Conservation (phyloP, 2,888 invertebrate genomes). For the Drosophila leonis region DNA sequence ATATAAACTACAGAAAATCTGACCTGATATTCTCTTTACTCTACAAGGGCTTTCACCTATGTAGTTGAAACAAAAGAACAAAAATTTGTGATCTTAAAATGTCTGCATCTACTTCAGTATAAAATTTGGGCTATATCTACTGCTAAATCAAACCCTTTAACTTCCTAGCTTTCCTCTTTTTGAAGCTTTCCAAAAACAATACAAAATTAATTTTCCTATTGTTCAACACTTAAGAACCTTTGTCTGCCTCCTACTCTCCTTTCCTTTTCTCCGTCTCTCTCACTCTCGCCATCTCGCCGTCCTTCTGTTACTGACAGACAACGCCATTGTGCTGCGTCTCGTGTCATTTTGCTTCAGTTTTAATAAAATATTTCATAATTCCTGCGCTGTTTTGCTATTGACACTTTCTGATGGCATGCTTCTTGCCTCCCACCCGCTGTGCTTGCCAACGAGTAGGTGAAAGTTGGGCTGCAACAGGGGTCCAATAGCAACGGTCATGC, state of each 20-base stretch:
- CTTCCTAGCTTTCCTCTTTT: too few species aligned
- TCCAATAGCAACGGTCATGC: slow-evolving; percentile 25
- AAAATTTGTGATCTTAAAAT: too few species aligned
- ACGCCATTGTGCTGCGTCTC: slow-evolving; percentile 17
- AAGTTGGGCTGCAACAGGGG: slow-evolving; percentile 48
- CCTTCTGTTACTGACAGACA: slow-evolving; percentile 2
- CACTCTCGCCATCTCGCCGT: neutral
- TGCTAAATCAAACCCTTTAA: neutral
- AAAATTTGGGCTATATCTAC: too few species aligned
- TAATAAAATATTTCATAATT: slow-evolving; percentile 81
- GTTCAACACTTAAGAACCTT: slow-evolving; percentile 3
- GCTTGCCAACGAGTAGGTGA: slow-evolving; percentile 73
- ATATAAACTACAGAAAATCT: too few species aligned
- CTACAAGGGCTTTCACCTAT: too few species aligned
- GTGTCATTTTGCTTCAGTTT: slow-evolving; percentile 67
- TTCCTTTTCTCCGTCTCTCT: neutral
- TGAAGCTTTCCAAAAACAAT: neutral
- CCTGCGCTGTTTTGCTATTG: slow-evolving; percentile 76
- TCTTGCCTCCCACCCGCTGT: slow-evolving; percentile 64
- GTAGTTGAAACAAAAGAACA: too few species aligned
- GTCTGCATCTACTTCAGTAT: too few species aligned
- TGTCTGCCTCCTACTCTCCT: neutral
- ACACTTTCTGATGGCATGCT: slow-evolving; percentile 70
- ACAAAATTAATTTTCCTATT: neutral
- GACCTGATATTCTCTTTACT: too few species aligned